Evolutionary conservation across 2,797 vertebrate genomes (phyloP).

Genomic region (Leuciscus waleckii): DNA sequence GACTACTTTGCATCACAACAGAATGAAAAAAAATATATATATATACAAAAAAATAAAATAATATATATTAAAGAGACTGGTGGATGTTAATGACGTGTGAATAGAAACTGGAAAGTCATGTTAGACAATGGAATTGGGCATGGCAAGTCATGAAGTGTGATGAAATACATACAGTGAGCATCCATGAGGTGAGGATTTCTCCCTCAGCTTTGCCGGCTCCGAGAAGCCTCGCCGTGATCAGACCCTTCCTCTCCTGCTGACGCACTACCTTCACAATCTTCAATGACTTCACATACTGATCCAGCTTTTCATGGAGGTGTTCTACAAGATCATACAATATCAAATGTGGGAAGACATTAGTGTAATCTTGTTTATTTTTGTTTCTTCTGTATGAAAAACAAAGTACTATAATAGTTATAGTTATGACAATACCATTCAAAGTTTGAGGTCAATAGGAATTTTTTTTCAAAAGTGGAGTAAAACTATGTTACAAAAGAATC

Average conservation of each 20-base stretch:
- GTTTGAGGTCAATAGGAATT: no score
- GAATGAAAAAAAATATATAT: no score
- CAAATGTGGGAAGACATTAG: not conserved
- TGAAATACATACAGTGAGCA: slow-evolving; percentile 89
- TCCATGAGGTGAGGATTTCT: slow-evolving; percentile 93
- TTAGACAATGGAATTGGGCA: not conserved
- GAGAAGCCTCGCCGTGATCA: slow-evolving; percentile 92
- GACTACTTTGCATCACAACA: not conserved
- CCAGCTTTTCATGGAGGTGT: slow-evolving; percentile 84
- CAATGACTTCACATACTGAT: slow-evolving; percentile 81
- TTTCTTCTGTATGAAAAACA: not conserved
- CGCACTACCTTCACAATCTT: slow-evolving; percentile 90
- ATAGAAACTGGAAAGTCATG: not conserved
- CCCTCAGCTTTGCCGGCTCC: slow-evolving; percentile 89
- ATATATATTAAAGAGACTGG: not conserved
- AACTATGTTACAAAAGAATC: not conserved
- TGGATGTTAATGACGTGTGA: not conserved
- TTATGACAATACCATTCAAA: not conserved
- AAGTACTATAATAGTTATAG: not conserved
- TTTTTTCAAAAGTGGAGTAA: not conserved
- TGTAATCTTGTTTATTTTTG: not conserved
- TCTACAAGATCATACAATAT: slow-evolving; percentile 71
- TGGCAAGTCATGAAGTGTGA: not conserved
- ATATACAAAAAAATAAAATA: no score
- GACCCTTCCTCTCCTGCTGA: slow-evolving; percentile 90